Evolutionary conservation across 1,140 invertebrate species (phyloP), one percentile per base, ranked within the genome.

Genomic region (Ridgeia piscesae): DNA sequence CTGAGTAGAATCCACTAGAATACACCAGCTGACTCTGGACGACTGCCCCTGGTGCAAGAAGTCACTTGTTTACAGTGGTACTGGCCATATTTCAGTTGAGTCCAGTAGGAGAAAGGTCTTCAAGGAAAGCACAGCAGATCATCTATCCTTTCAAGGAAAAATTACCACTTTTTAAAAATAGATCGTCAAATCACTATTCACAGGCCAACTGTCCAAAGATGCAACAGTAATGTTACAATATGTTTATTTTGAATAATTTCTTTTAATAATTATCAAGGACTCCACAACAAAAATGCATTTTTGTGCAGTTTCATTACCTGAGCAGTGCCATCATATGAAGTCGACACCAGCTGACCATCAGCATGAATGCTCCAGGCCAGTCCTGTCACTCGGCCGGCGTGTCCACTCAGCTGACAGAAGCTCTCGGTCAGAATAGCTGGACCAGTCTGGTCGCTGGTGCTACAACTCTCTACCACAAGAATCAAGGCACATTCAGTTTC

Each of bases 301-400:
- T 42, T 42, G 4, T 11, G 11, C 11, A 42, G 4, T 6, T 21
- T 77, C 58, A 27, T 31, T 77, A 98, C 97, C 96, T 97, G 96
- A 91, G 97, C 97, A 89, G 97, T 97, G 31, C 96, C 95, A 95
- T 98, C 97, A 93, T 97, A 97, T 34, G 97, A 97, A 8, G 97
- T 97, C 21, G 97, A 97, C 14, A 97, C 95, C n/a, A 98, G 95
- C 88, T 96, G 95, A 11, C 96, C 97, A 92, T 97, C 97, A 17
- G 96, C 94, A 94, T 98, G 97, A 6, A 97, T 97, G 96, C 97
- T 98, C 98, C 98, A 98, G 6, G 96, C 96, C 17, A 98, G 93
- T 91, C 96, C 96, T 0, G 97, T 96, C 33, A 98, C 96, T 88
- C 96, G 95, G 0, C 96, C 95, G 35, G 93, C 95, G 94, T 98